These are phyloP conservation scores for Alectoris magna DNA, from an alignment of 2,797 vertebrate genomes.

Conservation along the genomic window DNA sequence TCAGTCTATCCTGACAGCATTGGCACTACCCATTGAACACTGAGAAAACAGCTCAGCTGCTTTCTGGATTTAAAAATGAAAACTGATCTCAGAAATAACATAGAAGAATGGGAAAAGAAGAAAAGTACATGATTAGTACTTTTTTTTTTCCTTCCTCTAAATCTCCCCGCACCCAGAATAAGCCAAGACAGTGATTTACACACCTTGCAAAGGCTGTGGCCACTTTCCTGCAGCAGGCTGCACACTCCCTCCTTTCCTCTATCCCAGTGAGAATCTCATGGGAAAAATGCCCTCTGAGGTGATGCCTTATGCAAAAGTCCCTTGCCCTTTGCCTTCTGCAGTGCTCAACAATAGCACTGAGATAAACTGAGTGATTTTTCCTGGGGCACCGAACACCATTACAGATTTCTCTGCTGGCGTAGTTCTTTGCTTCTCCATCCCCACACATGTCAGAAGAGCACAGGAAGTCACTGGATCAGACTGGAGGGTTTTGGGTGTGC, in stretches of 20 bases:
- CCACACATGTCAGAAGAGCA: neutral
- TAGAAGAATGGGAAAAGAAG: neutral
- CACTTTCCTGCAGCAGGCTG: neutral
- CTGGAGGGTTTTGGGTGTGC: neutral
- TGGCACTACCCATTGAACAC: neutral
- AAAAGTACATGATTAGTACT: neutral
- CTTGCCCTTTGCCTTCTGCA: neutral
- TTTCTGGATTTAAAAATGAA: neutral
- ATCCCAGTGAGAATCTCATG: neutral
- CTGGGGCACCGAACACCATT: neutral
- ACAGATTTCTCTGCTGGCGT: neutral
- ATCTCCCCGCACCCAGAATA: neutral
- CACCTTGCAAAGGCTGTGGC: neutral
- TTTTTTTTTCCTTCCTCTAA: rapidly evolving
- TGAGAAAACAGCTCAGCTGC: neutral
- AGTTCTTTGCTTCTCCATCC: neutral
- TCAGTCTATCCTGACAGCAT: neutral
- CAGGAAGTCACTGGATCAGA: neutral
- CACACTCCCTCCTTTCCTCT: neutral
- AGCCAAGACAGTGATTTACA: neutral
- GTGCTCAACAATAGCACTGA: neutral
- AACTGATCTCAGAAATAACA: neutral
- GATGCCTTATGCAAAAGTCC: neutral
- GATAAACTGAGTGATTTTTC: neutral
- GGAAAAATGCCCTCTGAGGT: neutral